A percentile compares a stretch with the other conserved stretches of the same genome.
These are phyloP conservation scores for Idaea aversata DNA, from an alignment of 2,888 invertebrate species.

Conservation along the genomic window DNA sequence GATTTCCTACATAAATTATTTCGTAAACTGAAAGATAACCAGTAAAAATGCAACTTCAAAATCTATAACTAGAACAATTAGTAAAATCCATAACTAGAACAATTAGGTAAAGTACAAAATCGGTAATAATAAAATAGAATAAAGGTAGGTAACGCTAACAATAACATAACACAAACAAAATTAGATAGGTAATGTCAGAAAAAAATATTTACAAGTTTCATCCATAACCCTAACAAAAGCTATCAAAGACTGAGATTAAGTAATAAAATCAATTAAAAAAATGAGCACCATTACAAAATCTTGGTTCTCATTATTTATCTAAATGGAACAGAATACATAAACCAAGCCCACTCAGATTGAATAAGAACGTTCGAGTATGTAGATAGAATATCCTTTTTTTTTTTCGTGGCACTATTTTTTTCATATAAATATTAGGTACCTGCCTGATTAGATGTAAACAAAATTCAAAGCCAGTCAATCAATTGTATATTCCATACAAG, in stretches of 20 bases:
- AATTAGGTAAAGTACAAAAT: not conserved
- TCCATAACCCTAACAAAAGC: not conserved
- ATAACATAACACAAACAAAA: not conserved
- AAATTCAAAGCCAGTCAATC: not conserved
- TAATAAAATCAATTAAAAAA: not conserved
- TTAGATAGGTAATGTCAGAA: not conserved
- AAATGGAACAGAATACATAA: not conserved
- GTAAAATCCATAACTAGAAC: too few species aligned
- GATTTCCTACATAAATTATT: not conserved
- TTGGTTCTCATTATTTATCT: not conserved
- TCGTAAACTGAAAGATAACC: not conserved
- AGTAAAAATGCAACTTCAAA: not conserved
- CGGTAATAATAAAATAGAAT: not conserved
- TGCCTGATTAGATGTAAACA: not conserved
- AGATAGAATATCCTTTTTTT: too few species aligned
- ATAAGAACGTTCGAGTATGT: too few species aligned
- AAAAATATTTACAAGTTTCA: not conserved
- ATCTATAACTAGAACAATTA: not conserved
- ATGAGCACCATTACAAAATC: not conserved
- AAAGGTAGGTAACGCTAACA: not conserved
- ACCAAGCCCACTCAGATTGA: too few species aligned
- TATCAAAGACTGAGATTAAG: not conserved
- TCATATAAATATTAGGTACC: too few species aligned
- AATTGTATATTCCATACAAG: not conserved
- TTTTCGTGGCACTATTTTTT: too few species aligned